Base-by-base conservation (phyloP, 2,888 invertebrate species). In the Ophioninae sp. region DNA sequence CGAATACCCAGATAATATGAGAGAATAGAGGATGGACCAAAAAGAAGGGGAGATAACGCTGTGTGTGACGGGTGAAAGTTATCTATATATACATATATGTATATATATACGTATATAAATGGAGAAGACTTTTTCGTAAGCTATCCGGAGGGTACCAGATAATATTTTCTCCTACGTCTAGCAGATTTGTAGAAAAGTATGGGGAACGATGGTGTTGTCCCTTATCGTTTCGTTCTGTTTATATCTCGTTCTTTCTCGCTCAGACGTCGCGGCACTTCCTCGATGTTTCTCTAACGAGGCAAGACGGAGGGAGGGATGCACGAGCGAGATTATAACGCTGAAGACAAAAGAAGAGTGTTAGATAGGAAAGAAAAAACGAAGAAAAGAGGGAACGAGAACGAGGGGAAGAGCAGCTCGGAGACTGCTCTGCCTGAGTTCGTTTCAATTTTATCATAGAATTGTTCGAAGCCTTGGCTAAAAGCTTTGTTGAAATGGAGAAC, bases 401-500 rank as follows among this genome's bases (percentile, higher is more conserved):
- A 50, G 13, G 17, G 17, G 13, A 13, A 50, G 17, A 50, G 44
- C 41, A 41, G 41, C 41, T 30, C 41, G 8, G 41, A 41, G 41
- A 41, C 41, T 41, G 41, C 41, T 8, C 41, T 41, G 41, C 8
- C 13, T 23, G 41, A 64, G 41, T 75, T 69, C 50, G 61, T 74
- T 82, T 56, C 44, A 56, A 75, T 65, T 75, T 75, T 75, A 79
- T 70, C 69, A 57, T 20, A 20, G 64, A 65, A 79, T 70, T 79
- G 64, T 82, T 75, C 70, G 39, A 30, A 75, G 39, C 8, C 21
- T 39, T 67, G 7, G 79, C 79, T 82, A 75, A 82, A 75, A 82
- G 82, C 79, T 82, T 79, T 82, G 68, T 20, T 65, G 23, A 50
- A 68, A 23, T 10, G 23, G 64, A 20, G 56, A 78, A 41, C 73